A percentile compares a stretch with the other conserved stretches of the same genome.
These are phyloP conservation scores for Macrosiphum euphorbiae DNA, from an alignment of 2,888 invertebrate species.

Conservation along the genomic window DNA sequence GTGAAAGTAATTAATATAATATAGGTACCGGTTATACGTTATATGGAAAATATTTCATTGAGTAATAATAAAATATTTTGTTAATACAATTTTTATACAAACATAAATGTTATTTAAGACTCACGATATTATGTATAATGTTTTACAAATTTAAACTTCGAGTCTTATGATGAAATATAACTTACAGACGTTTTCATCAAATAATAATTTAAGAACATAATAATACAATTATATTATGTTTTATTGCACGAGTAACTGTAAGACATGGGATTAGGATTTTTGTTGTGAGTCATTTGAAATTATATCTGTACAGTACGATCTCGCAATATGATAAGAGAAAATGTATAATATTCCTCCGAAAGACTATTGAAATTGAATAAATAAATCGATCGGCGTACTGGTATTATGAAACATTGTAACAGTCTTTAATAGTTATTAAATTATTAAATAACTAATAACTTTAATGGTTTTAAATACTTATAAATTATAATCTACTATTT, in stretches of 20 bases:
- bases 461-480: not conserved
- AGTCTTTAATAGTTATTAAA: not conserved
- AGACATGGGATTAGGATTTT: not conserved
- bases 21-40: not conserved
- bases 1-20: not conserved
- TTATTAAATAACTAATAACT: not conserved
- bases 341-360: not conserved
- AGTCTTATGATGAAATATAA: not conserved
- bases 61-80: not conserved
- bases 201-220: not conserved
- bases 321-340: not conserved
- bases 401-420: not conserved
- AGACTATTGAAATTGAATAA: not conserved
- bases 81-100: not conserved
- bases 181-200: not conserved
- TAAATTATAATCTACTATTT: not conserved
- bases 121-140: not conserved
- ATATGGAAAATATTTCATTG: not conserved
- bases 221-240: not conserved
- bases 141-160: not conserved
- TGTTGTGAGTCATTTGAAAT: not conserved
- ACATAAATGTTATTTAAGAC: not conserved
- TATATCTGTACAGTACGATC: not conserved
- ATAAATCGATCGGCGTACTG: not conserved
- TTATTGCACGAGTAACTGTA: not conserved